Evolutionary conservation across 2,113 vertebrate species (phyloP).

Genomic region (Thryonomys swinderianus): DNA sequence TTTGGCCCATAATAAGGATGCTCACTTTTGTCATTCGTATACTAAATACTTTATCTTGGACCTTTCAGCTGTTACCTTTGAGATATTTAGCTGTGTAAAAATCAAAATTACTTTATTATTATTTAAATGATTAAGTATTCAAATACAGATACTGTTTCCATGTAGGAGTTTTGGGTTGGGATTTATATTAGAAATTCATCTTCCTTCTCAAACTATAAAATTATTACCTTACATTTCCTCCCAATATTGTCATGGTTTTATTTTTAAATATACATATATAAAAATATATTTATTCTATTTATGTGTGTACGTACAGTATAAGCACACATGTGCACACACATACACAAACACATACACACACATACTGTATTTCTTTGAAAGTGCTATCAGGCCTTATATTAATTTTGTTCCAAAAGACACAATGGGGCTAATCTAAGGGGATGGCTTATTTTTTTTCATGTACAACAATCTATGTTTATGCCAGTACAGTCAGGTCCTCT

Average conservation of each 20-base stretch:
- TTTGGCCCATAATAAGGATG: background rate
- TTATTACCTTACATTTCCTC: background rate
- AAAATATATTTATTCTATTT: background rate
- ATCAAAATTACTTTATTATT: background rate
- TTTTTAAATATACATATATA: background rate
- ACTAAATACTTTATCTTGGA: background rate
- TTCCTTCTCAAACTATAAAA: background rate
- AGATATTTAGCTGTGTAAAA: background rate
- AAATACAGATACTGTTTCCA: background rate
- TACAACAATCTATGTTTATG: background rate
- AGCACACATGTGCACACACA: background rate
- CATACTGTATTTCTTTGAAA: background rate
- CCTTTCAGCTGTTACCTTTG: background rate
- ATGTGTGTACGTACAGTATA: background rate
- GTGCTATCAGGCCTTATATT: background rate
- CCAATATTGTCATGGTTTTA: background rate
- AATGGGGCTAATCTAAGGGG: background rate
- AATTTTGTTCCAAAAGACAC: background rate
- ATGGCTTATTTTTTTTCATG: background rate
- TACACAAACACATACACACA: background rate
- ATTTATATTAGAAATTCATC: background rate
- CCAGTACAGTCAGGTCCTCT: background rate
- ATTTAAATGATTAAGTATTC: background rate
- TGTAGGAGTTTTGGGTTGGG: background rate
- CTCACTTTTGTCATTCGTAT: background rate